Conservation (phyloP, 2,888 invertebrate species). For the Hylaea fasciaria region DNA sequence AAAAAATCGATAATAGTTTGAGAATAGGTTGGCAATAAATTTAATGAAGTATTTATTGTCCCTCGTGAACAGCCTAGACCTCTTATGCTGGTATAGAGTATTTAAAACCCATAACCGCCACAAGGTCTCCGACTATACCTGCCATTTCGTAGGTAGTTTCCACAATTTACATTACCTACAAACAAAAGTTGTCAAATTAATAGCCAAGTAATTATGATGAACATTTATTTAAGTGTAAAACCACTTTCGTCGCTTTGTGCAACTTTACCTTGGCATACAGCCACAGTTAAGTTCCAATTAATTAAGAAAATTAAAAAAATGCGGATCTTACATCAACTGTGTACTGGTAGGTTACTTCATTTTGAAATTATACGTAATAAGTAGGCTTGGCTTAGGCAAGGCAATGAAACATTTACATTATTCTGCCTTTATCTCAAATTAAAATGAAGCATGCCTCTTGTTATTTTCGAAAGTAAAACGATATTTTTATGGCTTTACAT, state of each 20-base stretch:
- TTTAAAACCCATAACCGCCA: no score
- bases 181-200: not conserved
- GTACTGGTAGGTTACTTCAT: not conserved
- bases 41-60: no score
- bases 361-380: not conserved
- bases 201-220: not conserved
- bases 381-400: not conserved
- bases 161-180: not conserved
- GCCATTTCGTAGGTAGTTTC: not conserved
- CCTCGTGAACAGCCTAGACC: no score
- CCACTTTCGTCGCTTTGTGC: conserved; percentile 7
- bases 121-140: no score
- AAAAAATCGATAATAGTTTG: no score
- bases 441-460: no score
- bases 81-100: no score
- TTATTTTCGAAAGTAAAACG: no score
- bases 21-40: no score
- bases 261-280: conserved; percentile 13
- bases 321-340: conserved; percentile 25
- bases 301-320: conserved; percentile 18
- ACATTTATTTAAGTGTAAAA: not conserved
- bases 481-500: no score
- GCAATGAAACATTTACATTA: not conserved
- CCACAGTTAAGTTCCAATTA: not conserved
- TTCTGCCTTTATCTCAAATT: not conserved